phyloP scores from a whole-genome alignment of 2,113 vertebrate species.

The Peromyscus polionotus region DNA sequence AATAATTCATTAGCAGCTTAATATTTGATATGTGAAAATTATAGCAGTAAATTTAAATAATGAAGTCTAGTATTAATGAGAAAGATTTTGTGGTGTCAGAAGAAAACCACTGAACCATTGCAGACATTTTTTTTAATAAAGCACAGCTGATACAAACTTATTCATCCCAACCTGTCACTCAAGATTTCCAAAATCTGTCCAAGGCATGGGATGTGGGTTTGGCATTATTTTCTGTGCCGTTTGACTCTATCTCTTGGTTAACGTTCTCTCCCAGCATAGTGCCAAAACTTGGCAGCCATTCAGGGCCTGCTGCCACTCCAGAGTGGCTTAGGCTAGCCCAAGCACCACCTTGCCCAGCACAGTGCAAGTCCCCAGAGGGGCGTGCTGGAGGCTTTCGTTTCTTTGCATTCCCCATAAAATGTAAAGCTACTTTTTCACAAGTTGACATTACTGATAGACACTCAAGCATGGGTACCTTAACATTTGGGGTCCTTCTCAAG shows the following conservation, averaged over 20 bases:
- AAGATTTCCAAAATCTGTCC: not conserved
- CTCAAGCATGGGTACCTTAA: not conserved
- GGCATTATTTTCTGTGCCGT: not conserved
- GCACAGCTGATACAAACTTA: not conserved
- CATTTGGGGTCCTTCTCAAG: conserved; percentile 2
- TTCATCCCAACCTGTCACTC: not conserved
- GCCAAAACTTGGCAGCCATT: not conserved
- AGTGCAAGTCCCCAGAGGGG: not conserved
- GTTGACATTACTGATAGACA: not conserved
- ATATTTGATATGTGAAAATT: conserved; percentile 60
- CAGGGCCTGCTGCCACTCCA: not conserved
- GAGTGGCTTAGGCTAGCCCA: not conserved
- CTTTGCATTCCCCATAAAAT: conserved; percentile 9
- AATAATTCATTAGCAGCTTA: conserved; percentile 46
- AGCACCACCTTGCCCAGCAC: not conserved
- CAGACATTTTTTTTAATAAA: not conserved
- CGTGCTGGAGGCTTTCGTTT: not conserved
- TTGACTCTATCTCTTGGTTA: not conserved
- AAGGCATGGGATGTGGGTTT: not conserved
- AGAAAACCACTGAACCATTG: not conserved
- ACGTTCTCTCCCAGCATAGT: not conserved
- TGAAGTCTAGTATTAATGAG: conserved; percentile 43
- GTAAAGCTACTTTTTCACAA: conserved; percentile 33
- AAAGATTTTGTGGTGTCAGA: not conserved
- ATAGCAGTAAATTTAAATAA: conserved; percentile 65